Conservation (phyloP, 2,113 vertebrate genomes). For the Stegastes partitus region DNA sequence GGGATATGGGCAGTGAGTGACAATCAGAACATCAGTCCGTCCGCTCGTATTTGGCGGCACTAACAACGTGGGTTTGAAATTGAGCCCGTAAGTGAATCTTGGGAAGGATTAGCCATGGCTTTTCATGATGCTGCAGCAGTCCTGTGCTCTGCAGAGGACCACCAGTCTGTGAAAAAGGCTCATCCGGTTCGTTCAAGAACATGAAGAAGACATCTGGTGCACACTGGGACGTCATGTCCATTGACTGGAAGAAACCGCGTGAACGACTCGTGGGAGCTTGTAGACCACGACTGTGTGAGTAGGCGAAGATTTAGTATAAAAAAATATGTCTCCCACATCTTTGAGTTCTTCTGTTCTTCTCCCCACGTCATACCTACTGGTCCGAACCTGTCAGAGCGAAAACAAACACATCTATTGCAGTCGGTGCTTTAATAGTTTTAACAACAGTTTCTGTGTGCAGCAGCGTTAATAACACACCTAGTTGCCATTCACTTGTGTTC, state of each 20-base stretch:
- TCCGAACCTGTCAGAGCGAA: slow-evolving; percentile 60
- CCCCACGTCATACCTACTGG: slow-evolving; percentile 8
- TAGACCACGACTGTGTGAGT: slow-evolving; percentile 51
- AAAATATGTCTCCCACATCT: slow-evolving; percentile 77
- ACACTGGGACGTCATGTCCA: slow-evolving; percentile 27
- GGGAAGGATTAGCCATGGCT: slow-evolving; percentile 31
- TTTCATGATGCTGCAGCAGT: slow-evolving; percentile 40
- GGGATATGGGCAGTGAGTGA: slow-evolving; percentile 53
- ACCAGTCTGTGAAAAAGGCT: slow-evolving; percentile 47
- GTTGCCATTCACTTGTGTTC: slow-evolving; percentile 96
- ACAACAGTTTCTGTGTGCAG: neutral
- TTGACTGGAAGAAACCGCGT: slow-evolving; percentile 51
- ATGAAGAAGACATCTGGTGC: slow-evolving; percentile 43
- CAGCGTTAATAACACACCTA: slow-evolving; percentile 83
- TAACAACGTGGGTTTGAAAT: slow-evolving; percentile 19
- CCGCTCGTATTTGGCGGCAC: slow-evolving; percentile 31
- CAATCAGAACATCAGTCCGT: slow-evolving; percentile 60
- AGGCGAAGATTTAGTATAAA: slow-evolving; percentile 78
- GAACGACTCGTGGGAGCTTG: slow-evolving; percentile 52
- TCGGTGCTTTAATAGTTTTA: neutral
- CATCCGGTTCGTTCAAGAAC: slow-evolving; percentile 17
- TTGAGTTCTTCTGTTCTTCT: slow-evolving; percentile 45
- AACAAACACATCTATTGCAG: neutral
- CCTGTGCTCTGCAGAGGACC: slow-evolving; percentile 35
- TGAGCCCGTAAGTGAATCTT: slow-evolving; percentile 14